Percentiles rank a stretch among this genome's conserved stretches.
Evolutionary conservation across 2,888 invertebrate species (phyloP).

Genomic region (Patella caerulea): DNA sequence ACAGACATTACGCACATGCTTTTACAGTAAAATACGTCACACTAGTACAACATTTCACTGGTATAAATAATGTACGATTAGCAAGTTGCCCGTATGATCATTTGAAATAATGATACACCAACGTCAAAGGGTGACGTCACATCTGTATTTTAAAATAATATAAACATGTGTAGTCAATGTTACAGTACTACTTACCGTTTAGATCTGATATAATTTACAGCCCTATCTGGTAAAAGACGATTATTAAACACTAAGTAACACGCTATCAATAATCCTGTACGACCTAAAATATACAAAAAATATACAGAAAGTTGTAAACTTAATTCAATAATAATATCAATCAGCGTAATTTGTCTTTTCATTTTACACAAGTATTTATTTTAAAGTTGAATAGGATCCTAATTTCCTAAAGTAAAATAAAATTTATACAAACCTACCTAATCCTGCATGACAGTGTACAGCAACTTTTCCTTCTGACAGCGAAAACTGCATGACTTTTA

Average conservation of each 20-base stretch:
- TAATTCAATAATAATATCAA: background rate
- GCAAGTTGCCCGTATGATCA: no score
- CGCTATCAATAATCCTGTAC: conserved; percentile 89
- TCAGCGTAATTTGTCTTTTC: background rate
- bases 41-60: no score
- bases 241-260: conserved; percentile 87
- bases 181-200: conserved; percentile 73
- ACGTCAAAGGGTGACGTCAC: no score
- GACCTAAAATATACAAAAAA: conserved; percentile 73
- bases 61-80: no score
- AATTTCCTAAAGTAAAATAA: no score
- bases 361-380: no score
- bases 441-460: conserved; percentile 88
- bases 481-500: conserved; percentile 90
- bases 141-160: no score
- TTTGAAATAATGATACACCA: no score
- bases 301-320: background rate
- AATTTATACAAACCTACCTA: conserved; percentile 62
- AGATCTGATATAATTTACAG: conserved; percentile 83
- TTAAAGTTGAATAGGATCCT: no score
- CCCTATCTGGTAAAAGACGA: conserved; percentile 83
- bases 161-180: background rate
- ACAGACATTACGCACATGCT: no score
- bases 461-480: conserved; percentile 84
- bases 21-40: no score